These are phyloP conservation scores for Tragopan temminckii DNA, from an alignment of 2,797 vertebrate species.

Conservation along the genomic window DNA sequence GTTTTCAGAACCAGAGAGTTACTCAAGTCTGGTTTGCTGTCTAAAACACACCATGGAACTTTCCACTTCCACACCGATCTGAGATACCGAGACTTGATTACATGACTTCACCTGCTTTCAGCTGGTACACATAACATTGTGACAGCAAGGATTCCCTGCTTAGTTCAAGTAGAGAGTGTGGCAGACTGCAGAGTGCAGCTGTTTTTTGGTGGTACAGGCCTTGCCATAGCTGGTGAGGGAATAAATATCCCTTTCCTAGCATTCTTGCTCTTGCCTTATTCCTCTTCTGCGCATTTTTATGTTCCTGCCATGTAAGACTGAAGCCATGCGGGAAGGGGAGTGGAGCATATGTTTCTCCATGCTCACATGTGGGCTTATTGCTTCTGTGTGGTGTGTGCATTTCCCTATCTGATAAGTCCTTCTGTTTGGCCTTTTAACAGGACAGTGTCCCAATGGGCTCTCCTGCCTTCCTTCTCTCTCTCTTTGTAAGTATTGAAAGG, in stretches of 20 bases:
- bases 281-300: slow-evolving; percentile 57
- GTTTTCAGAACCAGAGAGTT: background rate
- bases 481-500: slow-evolving; percentile 98
- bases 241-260: slow-evolving; percentile 53
- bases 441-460: slow-evolving; percentile 99
- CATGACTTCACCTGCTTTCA: background rate
- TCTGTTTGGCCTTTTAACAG: slow-evolving; percentile 92
- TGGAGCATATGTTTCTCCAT: slow-evolving; percentile 56
- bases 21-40: background rate
- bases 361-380: slow-evolving; percentile 71
- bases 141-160: background rate
- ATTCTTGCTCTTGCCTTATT: slow-evolving; percentile 48
- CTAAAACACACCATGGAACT: background rate
- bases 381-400: slow-evolving; percentile 76
- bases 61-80: background rate
- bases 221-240: slow-evolving; percentile 18
- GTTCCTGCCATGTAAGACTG: slow-evolving; percentile 60
- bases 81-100: background rate
- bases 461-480: slow-evolving; percentile 99
- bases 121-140: background rate
- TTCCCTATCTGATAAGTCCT: slow-evolving; percentile 76
- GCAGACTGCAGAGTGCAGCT: background rate
- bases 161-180: background rate
- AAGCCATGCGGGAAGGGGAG: slow-evolving; percentile 34
- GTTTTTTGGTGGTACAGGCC: background rate